A percentile compares a stretch with the other conserved stretches of the same genome.
Conservation (phyloP, 1,140 invertebrate genomes). For the Tetragnatha versicolor region DNA sequence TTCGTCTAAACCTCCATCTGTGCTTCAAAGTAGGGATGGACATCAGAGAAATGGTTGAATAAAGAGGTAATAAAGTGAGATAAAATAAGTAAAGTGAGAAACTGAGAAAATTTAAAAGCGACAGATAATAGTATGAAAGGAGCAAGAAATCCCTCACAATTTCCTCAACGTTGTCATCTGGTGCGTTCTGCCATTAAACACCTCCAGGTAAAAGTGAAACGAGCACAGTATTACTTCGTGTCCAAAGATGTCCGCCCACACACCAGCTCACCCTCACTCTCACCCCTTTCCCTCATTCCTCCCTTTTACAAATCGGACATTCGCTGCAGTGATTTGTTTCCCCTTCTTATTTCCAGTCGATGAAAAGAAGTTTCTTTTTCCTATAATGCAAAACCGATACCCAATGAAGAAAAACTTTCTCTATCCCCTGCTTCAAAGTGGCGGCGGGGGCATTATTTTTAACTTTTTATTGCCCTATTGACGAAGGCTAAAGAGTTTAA, state of each 20-base stretch:
- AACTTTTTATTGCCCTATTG: neutral
- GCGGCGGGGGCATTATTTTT: neutral
- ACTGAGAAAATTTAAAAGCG: too few species aligned
- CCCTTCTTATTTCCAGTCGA: constrained; percentile 46
- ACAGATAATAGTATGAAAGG: too few species aligned
- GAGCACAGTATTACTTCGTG: neutral
- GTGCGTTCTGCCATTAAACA: neutral
- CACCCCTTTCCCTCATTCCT: neutral
- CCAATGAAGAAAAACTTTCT: constrained; percentile 21
- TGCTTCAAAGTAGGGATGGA: too few species aligned
- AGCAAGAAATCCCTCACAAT: too few species aligned
- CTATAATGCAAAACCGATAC: constrained; percentile 54
- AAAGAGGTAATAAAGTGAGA: too few species aligned
- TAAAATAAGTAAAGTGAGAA: too few species aligned
- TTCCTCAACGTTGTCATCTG: too few species aligned
- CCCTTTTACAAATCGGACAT: constrained; percentile 43
- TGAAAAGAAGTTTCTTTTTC: constrained; percentile 41
- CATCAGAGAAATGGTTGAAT: too few species aligned
- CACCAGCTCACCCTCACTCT: neutral
- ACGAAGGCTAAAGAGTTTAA: constrained; percentile 27
- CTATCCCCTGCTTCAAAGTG: neutral
- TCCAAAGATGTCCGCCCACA: neutral
- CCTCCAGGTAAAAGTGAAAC: neutral
- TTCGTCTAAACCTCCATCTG: too few species aligned
- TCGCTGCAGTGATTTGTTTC: constrained; percentile 46